Base-by-base conservation (phyloP, 92 coral and sea anemone genomes). In the Porites rus region DNA sequence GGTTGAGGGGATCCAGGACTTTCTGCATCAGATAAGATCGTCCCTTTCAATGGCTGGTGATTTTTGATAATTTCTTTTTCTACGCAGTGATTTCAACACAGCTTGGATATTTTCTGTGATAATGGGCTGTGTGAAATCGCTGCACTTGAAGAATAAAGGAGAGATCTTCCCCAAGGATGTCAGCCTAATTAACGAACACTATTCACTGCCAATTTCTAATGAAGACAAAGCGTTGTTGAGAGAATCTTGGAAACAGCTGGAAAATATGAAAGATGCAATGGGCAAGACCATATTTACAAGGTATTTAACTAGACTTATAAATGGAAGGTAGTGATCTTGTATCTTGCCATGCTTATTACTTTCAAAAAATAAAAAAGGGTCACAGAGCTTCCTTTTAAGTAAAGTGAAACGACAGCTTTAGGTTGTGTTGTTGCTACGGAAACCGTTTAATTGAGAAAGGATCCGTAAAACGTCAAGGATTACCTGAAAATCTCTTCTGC, bases 221-320 rank as follows among this genome's bases (percentile, higher is more conserved):
- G 90, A 87, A 13, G 70, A 70, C 53, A 87, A 87, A 79, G 77
- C 14, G n/a, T 69, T 87, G 20, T 20, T 87, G 74, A 70, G 75
- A 25, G 84, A 79, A 70, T 70, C 86, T 62, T 87, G 90, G 90
- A 75, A 75, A 61, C 61, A 16, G 10, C 22, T 87, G 38, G 80
- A 79, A 53, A 74, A 31, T 69, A 50, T 38, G 19, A 52, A 24
- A 69, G 58, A 64, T 25, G 53, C 86, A 1, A 52, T 76, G 20
- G 85, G 90, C 25, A 53, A 78, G 54, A 76, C 64, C 46, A 28
- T 87, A 2, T 87, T 87, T 51, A 22, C 64, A 59, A 79, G 90
- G 90, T 77, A 77, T 62, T 31, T 28, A 43, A 17, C 22, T 50
- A 1, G 76, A 43, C 10, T 46, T 7, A 9, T 43, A 20, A 18